Evolutionary conservation across 2,797 vertebrate species (phyloP), one percentile per base, ranked within the genome.

Genomic region (Danio jaintianensis): DNA sequence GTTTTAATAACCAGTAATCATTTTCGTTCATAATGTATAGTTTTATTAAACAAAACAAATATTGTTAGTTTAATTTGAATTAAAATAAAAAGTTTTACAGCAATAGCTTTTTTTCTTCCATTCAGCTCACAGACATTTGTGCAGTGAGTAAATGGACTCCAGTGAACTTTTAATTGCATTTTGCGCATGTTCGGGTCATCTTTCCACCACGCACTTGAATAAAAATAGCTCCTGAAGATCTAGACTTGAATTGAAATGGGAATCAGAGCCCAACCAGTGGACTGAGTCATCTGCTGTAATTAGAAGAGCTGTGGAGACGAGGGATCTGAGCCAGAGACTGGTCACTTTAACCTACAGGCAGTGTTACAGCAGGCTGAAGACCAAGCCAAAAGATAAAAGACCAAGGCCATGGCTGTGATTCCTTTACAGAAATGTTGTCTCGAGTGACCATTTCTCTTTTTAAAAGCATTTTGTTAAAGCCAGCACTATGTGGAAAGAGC

Each of bases 261-360:
- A 78, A 81, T 85, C 72, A 20, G 63, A 71, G 75, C 79, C 75
- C 64, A 75, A 79, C 29, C 71, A 64, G 68, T 77, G 38, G 36
- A 63, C 75, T 85, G 73, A 83, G 83, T 85, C 83, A 85, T 86
- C 69, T 59, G 68, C 76, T 79, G 82, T 82, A 82, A 86, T 86
- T 86, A 86, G 82, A 80, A 80, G 53, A 58, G 79, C 83, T 75
- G 83, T 48, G n/a, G 84, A 68, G 86, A 86, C 75, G 8, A 78
- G 76, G 83, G 84, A 79, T 16, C 53, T 7, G 42, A 45, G 75
- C 83, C 61, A 72, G 45, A 66, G 18, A 59, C 1, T 36, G 22
- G 55, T 85, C 76, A 78, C 55, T 55, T 62, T 56, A 70, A 77
- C 43, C 63, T 70, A 58, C 40, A 73, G 18, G 45, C 36, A 48